Evolutionary conservation across 2,888 invertebrate genomes (phyloP), one percentile per base, ranked within the genome.

Genomic region (Calliopum simillimum): DNA sequence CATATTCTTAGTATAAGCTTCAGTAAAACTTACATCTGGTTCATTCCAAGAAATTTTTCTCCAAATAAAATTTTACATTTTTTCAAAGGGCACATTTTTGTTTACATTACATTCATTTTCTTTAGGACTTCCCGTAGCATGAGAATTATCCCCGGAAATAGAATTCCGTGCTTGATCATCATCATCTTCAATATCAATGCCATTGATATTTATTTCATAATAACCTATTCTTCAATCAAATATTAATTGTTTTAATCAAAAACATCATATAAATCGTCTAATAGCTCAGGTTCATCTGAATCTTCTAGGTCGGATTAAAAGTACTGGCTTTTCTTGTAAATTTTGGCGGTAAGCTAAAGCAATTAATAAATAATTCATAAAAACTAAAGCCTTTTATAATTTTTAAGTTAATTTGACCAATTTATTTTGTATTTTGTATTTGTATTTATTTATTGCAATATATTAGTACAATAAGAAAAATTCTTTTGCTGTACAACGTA

Each of bases 261-360:
- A 46, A 43, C 61, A 43, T 61, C 61, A 44, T 43, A 43, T 43
- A 66, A 25, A 47, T 61, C 61, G 49, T 59, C 47, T 61, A 61
- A 61, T 11, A 61, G 5, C 21, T 59, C 68, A 47, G 49, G 49
- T 33, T 59, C 44, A 14, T 59, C 68, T 33, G 59, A 68, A 43
- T 68, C 51, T 61, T 61, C 68, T 51, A 49, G 61, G 33, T 61
- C 51, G 49, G 61, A n/a, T n/a, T n/a, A n/a, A n/a, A n/a, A n/a
- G n/a, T n/a, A n/a, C n/a, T n/a, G n/a, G n/a, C n/a, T n/a, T n/a
- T n/a, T n/a, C n/a, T n/a, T n/a, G n/a, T n/a, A n/a, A n/a, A n/a
- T n/a, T n/a, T n/a, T n/a, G n/a, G n/a, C n/a, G n/a, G n/a, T n/a
- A n/a, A n/a, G n/a, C n/a, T n/a, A n/a, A n/a, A n/a, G n/a, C n/a